A percentile compares a stretch with the other conserved stretches of the same genome.
Evolutionary conservation across 1,140 invertebrate genomes (phyloP).

Genomic region (Zeugodacus cucurbitae): DNA sequence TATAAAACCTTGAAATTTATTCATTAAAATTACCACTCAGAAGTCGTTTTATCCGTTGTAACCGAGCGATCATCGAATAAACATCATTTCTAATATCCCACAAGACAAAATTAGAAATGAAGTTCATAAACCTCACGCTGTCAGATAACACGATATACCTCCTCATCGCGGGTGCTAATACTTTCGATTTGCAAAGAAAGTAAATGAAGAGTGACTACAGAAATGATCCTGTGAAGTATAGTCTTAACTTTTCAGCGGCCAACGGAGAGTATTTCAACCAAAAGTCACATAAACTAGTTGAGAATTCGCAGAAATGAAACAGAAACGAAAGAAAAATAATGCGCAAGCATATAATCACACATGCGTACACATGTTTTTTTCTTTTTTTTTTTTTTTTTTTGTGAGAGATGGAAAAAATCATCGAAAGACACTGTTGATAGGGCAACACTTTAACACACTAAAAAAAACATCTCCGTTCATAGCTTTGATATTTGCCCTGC

Average conservation of each 20-base stretch:
- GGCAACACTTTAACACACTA: too few species aligned
- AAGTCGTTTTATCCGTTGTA: conserved; percentile 61
- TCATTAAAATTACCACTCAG: conserved; percentile 54
- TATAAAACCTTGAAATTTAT: conserved; percentile 22
- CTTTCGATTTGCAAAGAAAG: conserved; percentile 55
- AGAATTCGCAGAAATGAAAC: too few species aligned
- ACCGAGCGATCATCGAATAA: conserved; percentile 63
- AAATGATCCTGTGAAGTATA: conserved; percentile 65
- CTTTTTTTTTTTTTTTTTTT: too few species aligned
- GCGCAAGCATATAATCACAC: too few species aligned
- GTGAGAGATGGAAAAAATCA: too few species aligned
- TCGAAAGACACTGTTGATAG: too few species aligned
- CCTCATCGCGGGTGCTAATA: conserved; percentile 55
- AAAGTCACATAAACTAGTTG: too few species aligned
- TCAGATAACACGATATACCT: conserved; percentile 57
- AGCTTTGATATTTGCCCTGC: too few species aligned
- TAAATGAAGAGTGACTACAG: conserved; percentile 63
- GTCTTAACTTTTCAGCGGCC: conserved; percentile 53
- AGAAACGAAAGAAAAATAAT: too few species aligned
- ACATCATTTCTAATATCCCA: conserved; percentile 2
- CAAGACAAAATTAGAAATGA: background rate
- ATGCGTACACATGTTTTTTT: too few species aligned
- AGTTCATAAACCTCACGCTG: conserved; percentile 57
- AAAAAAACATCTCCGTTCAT: too few species aligned
- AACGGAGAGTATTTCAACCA: too few species aligned